Percentiles rank a stretch among this genome's conserved stretches.
Evolutionary conservation across 2,113 vertebrate genomes (phyloP).

Genomic region (Seriola quinqueradiata): DNA sequence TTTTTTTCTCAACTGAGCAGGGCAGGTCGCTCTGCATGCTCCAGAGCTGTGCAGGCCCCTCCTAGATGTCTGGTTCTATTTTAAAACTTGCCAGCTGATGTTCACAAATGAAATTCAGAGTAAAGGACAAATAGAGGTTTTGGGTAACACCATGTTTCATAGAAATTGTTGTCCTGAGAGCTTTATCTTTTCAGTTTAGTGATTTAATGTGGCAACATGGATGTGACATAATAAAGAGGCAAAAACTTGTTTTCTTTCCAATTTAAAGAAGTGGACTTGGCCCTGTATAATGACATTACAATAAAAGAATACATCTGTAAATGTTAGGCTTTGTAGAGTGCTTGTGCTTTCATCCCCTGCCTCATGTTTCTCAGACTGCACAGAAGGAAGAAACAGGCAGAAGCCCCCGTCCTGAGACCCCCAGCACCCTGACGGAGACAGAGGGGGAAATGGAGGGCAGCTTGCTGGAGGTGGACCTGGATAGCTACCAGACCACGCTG

Average conservation of each 20-base stretch:
- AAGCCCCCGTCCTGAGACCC: slow-evolving; percentile 84
- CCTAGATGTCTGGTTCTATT: slow-evolving; percentile 60
- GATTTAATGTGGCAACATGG: not conserved
- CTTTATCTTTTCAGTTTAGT: not conserved
- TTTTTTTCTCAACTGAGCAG: slow-evolving; percentile 15
- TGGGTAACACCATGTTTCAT: slow-evolving; percentile 3
- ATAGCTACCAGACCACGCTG: slow-evolving; percentile 93
- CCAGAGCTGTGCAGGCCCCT: slow-evolving; percentile 33
- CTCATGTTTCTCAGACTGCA: slow-evolving; percentile 45
- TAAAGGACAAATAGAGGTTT: slow-evolving; percentile 19
- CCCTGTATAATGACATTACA: not conserved
- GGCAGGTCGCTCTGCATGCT: slow-evolving; percentile 38
- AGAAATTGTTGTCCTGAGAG: not conserved
- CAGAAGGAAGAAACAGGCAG: slow-evolving; percentile 77
- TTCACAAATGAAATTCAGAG: slow-evolving; percentile 30
- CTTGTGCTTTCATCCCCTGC: not conserved
- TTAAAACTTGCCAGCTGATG: slow-evolving; percentile 53
- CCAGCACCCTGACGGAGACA: slow-evolving; percentile 86
- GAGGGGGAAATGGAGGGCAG: slow-evolving; percentile 89
- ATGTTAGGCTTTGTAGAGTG: not conserved
- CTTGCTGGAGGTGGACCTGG: slow-evolving; percentile 89
- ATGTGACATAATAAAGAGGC: not conserved
- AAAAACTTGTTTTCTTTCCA: not conserved
- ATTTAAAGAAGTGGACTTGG: not conserved
- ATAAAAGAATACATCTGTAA: not conserved